These are phyloP conservation scores for Sinocyclocheilus grahami DNA, from an alignment of 2,113 vertebrate species.

Conservation along the genomic window DNA sequence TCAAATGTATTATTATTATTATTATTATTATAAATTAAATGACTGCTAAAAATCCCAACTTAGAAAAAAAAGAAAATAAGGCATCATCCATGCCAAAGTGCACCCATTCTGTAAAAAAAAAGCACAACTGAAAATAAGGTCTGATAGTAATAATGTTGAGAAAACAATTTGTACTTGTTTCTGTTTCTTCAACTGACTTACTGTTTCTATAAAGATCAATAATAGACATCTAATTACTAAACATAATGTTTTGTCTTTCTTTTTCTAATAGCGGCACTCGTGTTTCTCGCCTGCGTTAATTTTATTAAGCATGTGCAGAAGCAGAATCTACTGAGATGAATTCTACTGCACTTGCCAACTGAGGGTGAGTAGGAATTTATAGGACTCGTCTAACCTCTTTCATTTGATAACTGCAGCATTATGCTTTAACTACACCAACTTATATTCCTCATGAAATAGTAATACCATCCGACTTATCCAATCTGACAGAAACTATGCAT, in stretches of 20 bases:
- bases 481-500: not conserved
- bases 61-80: no score
- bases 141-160: slow-evolving; percentile 16
- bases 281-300: slow-evolving; percentile 56
- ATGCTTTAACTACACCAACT: slow-evolving; percentile 78
- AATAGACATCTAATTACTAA: slow-evolving; percentile 62
- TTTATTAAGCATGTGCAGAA: slow-evolving; percentile 69
- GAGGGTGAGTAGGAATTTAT: slow-evolving; percentile 80
- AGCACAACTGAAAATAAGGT: not conserved
- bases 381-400: slow-evolving; percentile 65
- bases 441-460: not conserved
- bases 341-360: slow-evolving; percentile 79
- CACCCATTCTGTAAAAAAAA: not conserved
- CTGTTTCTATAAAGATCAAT: slow-evolving; percentile 56
- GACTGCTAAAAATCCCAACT: no score
- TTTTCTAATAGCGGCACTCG: slow-evolving; percentile 55
- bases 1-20: no score
- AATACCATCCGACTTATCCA: not conserved
- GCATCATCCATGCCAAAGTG: not conserved
- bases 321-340: slow-evolving; percentile 83
- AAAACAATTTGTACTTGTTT: slow-evolving; percentile 42
- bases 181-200: slow-evolving; percentile 47
- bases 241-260: slow-evolving; percentile 58
- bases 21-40: no score
- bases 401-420: slow-evolving; percentile 77